Evolutionary conservation across 2,888 invertebrate genomes (phyloP).

Genomic region (Leucoma salicis): DNA sequence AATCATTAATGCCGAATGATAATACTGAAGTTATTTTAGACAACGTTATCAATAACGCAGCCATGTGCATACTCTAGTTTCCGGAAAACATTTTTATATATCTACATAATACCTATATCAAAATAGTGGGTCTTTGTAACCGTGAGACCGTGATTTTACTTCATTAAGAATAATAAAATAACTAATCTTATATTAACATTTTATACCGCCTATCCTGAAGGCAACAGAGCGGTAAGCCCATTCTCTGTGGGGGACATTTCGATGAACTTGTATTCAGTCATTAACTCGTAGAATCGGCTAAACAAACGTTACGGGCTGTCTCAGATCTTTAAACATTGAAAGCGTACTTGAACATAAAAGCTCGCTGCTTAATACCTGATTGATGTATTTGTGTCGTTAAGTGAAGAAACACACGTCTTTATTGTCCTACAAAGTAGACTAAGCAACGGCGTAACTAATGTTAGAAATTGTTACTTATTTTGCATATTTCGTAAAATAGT

Average conservation of each 20-base stretch:
- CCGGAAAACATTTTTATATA: conserved; percentile 21
- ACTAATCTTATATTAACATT: conserved; percentile 42
- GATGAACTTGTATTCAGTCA: conserved; percentile 19
- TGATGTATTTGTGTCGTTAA: conserved; percentile 66
- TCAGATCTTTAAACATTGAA: conserved; percentile 14
- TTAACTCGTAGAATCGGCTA: conserved; percentile 26
- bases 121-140: conserved; percentile 51
- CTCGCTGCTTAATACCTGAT: conserved; percentile 40
- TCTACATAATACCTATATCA: conserved; percentile 19
- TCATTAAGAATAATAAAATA: conserved; percentile 74
- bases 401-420: conserved; percentile 70
- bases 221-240: conserved; percentile 22
- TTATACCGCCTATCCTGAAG: conserved; percentile 19
- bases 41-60: conserved; percentile 25
- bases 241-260: conserved; percentile 15
- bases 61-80: conserved; percentile 25
- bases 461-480: conserved; percentile 80
- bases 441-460: conserved; percentile 79
- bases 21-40: conserved; percentile 20
- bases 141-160: conserved; percentile 59
- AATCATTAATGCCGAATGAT: too few species aligned
- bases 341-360: conserved; percentile 34
- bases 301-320: conserved; percentile 22
- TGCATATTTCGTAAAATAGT: conserved; percentile 80
- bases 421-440: conserved; percentile 68